Base-by-base conservation (phyloP, 2,888 invertebrate genomes). In the Euproctis similis region DNA sequence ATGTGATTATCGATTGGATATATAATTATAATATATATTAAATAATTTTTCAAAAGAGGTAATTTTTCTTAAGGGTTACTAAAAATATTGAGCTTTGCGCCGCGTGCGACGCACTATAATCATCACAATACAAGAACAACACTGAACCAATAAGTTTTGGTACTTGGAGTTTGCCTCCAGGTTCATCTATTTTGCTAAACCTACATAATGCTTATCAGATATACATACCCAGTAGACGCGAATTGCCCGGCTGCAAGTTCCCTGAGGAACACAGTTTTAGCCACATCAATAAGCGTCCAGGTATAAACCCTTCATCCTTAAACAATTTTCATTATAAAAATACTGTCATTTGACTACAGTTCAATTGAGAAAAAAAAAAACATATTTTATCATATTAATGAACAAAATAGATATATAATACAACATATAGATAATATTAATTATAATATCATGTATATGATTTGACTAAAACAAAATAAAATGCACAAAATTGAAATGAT, bases 291-390 rank as follows among this genome's bases (percentile, higher is more conserved):
- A 38, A 48, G 38, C 60, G 60, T 59, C 67, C 52, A 54, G 63
- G 63, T 69, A 64, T 70, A 72, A 70, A 75, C 80, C 80, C 75
- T 78, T 77, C 71, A 53, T 68, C 61, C 77, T 66, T 75, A 78
- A 72, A 84, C 85, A 81, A 81, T 81, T 81, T 75, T 71, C 74
- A 61, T 77, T 85, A 85, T 58, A 85, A 85, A 86, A 86, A 86
- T 86, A 86, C 85, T 86, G 85, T 80, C 81, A 85, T 86, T 85
- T 85, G 85, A 85, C 85, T 86, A 85, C 81, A 80, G 78, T 81
- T 85, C 75, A 69, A 67, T 77, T n/a, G n/a, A n/a, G n/a, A n/a
- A n/a, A n/a, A 75, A 81, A 73, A 81, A 75, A 81, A 74, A 21
- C 61, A 74, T 77, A 68, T 75, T 65, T 69, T 69, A 73, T 66